phyloP scores from a whole-genome alignment of 1,140 invertebrate species.

The Musca domestica region DNA sequence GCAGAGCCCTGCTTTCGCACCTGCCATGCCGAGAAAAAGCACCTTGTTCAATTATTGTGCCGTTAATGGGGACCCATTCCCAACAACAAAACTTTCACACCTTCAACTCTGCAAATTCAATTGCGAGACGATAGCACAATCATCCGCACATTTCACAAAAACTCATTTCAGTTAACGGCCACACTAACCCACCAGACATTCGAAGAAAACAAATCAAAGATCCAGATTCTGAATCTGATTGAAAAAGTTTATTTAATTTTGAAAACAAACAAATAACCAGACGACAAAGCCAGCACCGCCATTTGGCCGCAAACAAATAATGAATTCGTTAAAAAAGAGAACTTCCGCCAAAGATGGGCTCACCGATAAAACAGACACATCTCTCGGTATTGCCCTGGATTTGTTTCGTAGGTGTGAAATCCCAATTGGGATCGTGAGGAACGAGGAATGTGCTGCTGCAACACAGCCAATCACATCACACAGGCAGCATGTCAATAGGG shows the following conservation, averaged over 20 bases:
- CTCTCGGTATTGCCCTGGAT: too few species aligned
- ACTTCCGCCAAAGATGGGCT: conserved; percentile 20
- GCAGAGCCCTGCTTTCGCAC: neutral
- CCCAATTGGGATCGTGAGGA: too few species aligned
- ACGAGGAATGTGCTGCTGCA: too few species aligned
- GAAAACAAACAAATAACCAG: conserved; percentile 25
- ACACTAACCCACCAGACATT: neutral
- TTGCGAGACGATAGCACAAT: neutral
- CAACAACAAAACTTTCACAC: conserved; percentile 11
- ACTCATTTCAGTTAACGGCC: neutral
- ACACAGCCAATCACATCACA: too few species aligned
- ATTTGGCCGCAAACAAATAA: conserved; percentile 15
- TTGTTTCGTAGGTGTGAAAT: too few species aligned
- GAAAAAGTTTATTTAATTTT: conserved; percentile 29
- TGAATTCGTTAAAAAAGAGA: conserved; percentile 25
- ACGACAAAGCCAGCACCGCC: too few species aligned
- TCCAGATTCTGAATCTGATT: conserved; percentile 25
- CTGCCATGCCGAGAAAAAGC: neutral
- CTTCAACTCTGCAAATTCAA: neutral
- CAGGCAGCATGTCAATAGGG: too few species aligned
- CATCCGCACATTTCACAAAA: neutral
- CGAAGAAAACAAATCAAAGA: conserved; percentile 23
- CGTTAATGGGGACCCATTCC: neutral
- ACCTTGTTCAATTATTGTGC: conserved; percentile 3
- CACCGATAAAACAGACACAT: neutral